Conservation (phyloP, 1,140 invertebrate genomes). For the Drosophila lini region DNA sequence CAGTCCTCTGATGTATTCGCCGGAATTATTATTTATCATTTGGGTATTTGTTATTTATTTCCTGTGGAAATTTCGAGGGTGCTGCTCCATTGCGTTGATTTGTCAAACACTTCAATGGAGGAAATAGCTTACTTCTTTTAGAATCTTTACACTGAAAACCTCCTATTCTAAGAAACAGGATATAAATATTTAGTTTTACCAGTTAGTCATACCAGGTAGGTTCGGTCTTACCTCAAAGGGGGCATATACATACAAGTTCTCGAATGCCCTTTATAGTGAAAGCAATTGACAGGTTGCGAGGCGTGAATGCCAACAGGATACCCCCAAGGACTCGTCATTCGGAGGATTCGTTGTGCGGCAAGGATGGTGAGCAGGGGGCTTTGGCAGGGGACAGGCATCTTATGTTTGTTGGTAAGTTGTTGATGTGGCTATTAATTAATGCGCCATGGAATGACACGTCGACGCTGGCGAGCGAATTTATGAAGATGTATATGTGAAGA, state of each 20-base stretch:
- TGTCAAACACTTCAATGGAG: background rate
- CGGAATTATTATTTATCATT: constrained; percentile 84
- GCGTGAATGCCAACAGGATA: constrained; percentile 46
- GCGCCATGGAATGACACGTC: constrained; percentile 76
- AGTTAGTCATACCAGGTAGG: too few species aligned
- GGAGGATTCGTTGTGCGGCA: constrained; percentile 30
- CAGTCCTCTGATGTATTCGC: constrained; percentile 82
- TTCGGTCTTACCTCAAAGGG: background rate
- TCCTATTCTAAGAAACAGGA: too few species aligned
- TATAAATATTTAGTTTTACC: too few species aligned
- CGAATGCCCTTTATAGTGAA: constrained; percentile 16
- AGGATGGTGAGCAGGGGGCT: background rate
- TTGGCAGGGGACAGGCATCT: constrained; percentile 26
- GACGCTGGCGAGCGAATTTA: constrained; percentile 68
- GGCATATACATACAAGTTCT: constrained; percentile 4
- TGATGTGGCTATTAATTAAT: constrained; percentile 83
- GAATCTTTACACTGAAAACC: too few species aligned
- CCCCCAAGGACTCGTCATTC: constrained; percentile 64
- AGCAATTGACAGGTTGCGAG: constrained; percentile 69
- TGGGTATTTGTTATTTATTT: constrained; percentile 77
- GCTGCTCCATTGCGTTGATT: constrained; percentile 11
- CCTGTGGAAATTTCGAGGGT: constrained; percentile 23
- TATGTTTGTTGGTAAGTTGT: constrained; percentile 68
- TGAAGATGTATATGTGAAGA: constrained; percentile 65
- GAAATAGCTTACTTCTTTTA: background rate